Evolutionary conservation across 2,113 vertebrate species (phyloP).

Genomic region (Forbesichthys papilliferus): DNA sequence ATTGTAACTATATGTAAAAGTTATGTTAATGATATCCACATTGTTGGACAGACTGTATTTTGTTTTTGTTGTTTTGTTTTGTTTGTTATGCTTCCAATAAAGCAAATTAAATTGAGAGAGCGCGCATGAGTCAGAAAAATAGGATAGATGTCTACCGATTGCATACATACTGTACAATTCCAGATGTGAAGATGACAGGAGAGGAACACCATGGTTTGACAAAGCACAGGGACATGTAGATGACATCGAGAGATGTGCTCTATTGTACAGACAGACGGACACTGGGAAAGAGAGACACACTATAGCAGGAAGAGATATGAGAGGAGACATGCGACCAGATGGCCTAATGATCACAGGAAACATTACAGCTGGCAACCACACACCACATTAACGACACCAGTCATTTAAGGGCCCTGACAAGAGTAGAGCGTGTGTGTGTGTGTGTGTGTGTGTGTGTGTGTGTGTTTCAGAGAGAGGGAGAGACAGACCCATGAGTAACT

Average conservation of each 20-base stretch:
- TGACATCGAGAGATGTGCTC: neutral
- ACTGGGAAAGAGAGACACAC: constrained; percentile 1
- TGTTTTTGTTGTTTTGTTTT: no score
- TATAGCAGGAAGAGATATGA: constrained; percentile 36
- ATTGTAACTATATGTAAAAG: no score
- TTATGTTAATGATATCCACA: no score
- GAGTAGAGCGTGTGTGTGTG: constrained; percentile 16
- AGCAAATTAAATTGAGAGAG: no score
- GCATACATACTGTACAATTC: neutral
- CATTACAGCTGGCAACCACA: constrained; percentile 68
- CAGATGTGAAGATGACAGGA: neutral
- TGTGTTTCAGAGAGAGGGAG: neutral
- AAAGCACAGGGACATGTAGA: no score
- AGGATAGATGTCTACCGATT: no score
- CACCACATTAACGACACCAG: constrained; percentile 65
- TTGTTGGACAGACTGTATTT: no score
- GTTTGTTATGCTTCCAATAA: no score
- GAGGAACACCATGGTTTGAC: no score
- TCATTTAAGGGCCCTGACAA: constrained; percentile 49
- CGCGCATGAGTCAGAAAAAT: no score
- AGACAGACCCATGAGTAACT: constrained; percentile 20
- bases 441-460: constrained; percentile 3
- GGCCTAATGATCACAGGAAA: constrained; percentile 73
- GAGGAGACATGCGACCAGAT: constrained; percentile 63
- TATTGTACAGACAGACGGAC: neutral